phyloP scores from a whole-genome alignment of 1,140 invertebrate species.

The Ips nitidus region DNA sequence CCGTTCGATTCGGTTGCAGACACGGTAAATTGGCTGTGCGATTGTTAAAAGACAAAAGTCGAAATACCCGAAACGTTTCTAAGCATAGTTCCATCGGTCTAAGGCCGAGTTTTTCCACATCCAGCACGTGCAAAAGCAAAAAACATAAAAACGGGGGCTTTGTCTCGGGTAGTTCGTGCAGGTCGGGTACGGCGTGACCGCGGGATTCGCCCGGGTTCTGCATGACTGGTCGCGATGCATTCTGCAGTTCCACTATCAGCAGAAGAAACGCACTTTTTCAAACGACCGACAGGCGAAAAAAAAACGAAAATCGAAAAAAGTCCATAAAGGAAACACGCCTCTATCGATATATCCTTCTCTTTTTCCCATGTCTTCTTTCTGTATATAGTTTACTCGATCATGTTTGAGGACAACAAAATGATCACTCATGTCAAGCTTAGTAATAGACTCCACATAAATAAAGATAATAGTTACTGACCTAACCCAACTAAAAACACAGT shows the following conservation, averaged over 20 bases:
- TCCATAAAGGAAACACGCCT: constrained; percentile 10
- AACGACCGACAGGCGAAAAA: too few species aligned
- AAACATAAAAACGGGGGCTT: constrained; percentile 6
- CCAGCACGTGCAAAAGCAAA: background rate
- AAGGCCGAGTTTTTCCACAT: constrained; percentile 1
- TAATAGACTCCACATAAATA: too few species aligned
- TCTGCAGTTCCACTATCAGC: constrained; percentile 6
- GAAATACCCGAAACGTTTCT: constrained; percentile 1
- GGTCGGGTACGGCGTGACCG: constrained; percentile 19
- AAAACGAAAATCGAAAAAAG: background rate
- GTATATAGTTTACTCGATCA: too few species aligned
- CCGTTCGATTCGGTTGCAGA: too few species aligned
- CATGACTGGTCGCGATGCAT: constrained; percentile 14
- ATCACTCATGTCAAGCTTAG: too few species aligned
- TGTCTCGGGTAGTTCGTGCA: constrained; percentile 17
- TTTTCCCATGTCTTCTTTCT: too few species aligned
- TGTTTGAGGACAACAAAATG: too few species aligned
- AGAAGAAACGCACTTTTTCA: constrained; percentile 13
- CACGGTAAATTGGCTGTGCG: too few species aligned
- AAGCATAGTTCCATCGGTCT: constrained; percentile 5
- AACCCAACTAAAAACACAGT: too few species aligned
- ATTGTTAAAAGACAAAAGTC: too few species aligned
- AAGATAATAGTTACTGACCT: too few species aligned
- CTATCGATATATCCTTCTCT: background rate
- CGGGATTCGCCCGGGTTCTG: constrained; percentile 17